Conservation (phyloP, 2,113 vertebrate species). For the Apteryx owenii region DNA sequence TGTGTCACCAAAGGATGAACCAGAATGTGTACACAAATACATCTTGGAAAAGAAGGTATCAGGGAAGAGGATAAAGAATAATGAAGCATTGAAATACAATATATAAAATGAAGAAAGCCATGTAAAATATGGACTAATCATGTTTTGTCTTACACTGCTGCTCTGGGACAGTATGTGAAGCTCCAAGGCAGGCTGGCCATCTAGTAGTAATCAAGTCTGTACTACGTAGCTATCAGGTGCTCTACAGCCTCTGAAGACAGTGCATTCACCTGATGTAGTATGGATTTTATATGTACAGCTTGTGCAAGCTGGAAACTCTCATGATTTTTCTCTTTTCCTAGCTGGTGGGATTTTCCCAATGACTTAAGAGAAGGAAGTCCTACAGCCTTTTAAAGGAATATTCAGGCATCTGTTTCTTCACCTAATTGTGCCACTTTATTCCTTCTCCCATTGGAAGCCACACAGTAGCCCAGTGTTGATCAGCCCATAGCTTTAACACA, state of each 20-base stretch:
- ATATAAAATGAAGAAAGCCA: background rate
- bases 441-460: background rate
- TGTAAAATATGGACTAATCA: background rate
- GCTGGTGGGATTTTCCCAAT: background rate
- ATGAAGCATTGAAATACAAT: constrained; percentile 7
- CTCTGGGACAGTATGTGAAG: background rate
- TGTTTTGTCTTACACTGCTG: background rate
- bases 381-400: background rate
- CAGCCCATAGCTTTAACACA: background rate
- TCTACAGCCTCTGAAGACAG: background rate
- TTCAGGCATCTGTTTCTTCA: background rate
- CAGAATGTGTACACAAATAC: background rate
- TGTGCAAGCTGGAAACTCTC: background rate
- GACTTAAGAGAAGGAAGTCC: background rate
- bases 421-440: background rate
- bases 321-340: background rate
- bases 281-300: background rate
- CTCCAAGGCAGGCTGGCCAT: background rate
- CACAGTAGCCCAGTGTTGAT: background rate
- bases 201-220: background rate
- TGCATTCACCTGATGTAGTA: background rate
- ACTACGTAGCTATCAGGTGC: background rate
- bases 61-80: background rate
- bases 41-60: background rate
- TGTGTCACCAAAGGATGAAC: constrained; percentile 10